Evolutionary conservation across 2,888 invertebrate genomes (phyloP).

Genomic region (Mesochorus sp.): DNA sequence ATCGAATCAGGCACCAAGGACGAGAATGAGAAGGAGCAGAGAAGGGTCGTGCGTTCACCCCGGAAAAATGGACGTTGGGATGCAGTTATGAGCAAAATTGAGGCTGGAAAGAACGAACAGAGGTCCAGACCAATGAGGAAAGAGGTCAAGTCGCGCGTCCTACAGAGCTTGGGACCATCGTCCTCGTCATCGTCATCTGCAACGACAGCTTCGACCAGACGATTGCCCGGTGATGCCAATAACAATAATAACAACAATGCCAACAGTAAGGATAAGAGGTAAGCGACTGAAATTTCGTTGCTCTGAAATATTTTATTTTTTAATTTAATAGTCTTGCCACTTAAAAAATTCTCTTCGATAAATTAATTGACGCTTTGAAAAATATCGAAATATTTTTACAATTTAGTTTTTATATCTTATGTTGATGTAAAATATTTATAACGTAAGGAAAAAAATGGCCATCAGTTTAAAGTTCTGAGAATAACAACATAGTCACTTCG

Average conservation of each 20-base stretch:
- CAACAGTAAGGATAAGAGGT: conserved; percentile 75
- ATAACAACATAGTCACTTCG: too few species aligned
- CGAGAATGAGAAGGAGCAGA: conserved; percentile 84
- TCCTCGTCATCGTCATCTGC: conserved; percentile 66
- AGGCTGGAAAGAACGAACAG: conserved; percentile 87
- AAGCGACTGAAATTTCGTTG: conserved; percentile 9
- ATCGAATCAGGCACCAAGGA: conserved; percentile 85
- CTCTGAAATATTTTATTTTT: too few species aligned
- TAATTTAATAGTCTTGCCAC: background rate
- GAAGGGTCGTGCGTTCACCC: conserved; percentile 84
- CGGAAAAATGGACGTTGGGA: conserved; percentile 90
- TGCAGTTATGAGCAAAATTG: conserved; percentile 92
- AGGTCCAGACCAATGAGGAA: conserved; percentile 89
- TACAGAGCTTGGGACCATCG: conserved; percentile 74
- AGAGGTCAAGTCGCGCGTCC: conserved; percentile 94
- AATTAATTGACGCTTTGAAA: background rate
- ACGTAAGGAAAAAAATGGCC: too few species aligned
- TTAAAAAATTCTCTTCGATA: background rate
- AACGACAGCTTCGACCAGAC: conserved; percentile 56
- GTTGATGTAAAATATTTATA: too few species aligned
- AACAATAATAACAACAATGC: conserved; percentile 76
- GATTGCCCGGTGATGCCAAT: conserved; percentile 72
- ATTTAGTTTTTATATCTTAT: too few species aligned
- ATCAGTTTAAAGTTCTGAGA: too few species aligned
- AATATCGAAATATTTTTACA: background rate